Evolutionary conservation across 2,797 vertebrate species (phyloP).

Genomic region (Sparidentex hasta): DNA sequence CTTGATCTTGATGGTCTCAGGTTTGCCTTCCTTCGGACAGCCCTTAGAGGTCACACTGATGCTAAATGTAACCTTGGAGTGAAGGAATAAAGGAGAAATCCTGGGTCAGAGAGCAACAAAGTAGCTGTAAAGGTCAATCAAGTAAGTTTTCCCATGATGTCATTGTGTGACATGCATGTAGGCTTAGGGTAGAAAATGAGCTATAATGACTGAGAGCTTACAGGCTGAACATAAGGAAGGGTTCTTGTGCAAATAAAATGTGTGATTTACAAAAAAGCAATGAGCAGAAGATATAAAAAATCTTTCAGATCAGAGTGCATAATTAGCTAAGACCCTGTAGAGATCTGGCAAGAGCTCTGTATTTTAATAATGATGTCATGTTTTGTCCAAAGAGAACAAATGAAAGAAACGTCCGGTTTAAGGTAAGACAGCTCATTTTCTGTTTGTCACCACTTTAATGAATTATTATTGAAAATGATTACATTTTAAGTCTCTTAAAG

Average conservation of each 20-base stretch:
- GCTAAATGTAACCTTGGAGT: constrained; percentile 91
- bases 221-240: background rate
- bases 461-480: too few species aligned
- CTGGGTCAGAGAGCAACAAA: constrained; percentile 1
- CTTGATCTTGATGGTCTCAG: constrained; percentile 94
- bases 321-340: too few species aligned
- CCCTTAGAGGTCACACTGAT: constrained; percentile 93
- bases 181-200: background rate
- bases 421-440: background rate
- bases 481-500: background rate
- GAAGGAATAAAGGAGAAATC: background rate
- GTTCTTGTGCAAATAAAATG: background rate
- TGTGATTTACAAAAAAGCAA: background rate
- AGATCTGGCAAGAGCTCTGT: background rate
- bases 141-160: background rate
- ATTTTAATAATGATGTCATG: background rate
- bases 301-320: background rate
- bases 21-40: constrained; percentile 89
- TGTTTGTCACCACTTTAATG: background rate
- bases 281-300: background rate
- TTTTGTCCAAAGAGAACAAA: background rate
- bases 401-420: background rate
- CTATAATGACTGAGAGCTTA: background rate
- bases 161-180: background rate
- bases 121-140: background rate